These are phyloP conservation scores for Zaprionus inermis DNA, from an alignment of 1,140 invertebrate genomes.

Conservation along the genomic window DNA sequence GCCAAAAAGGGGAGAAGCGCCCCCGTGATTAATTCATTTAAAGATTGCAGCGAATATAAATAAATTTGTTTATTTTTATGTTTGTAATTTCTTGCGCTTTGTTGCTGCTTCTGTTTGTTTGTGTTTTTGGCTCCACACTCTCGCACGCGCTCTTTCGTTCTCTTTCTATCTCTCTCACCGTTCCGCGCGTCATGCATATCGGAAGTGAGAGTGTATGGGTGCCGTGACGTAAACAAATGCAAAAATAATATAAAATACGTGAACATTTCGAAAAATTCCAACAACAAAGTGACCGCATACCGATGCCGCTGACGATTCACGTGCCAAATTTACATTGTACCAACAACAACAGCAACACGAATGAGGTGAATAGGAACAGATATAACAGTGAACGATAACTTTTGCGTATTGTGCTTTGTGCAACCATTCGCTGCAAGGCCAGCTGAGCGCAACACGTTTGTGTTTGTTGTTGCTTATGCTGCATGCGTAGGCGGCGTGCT, in stretches of 20 bases:
- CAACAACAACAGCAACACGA: constrained; percentile 43
- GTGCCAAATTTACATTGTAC: constrained; percentile 58
- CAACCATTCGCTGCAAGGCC: constrained; percentile 65
- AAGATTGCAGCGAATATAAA: constrained; percentile 34
- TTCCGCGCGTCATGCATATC: constrained; percentile 53
- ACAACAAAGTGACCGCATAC: constrained; percentile 36
- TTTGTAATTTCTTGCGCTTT: constrained; percentile 28
- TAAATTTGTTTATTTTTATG: constrained; percentile 33
- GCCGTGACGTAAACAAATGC: constrained; percentile 74
- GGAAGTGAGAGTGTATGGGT: constrained; percentile 25
- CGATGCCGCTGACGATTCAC: constrained; percentile 50
- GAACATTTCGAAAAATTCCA: constrained; percentile 60
- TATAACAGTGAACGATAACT: constrained; percentile 41
- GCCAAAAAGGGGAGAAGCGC: constrained; percentile 26
- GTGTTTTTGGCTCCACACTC: constrained; percentile 46
- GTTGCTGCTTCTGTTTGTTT: constrained; percentile 45
- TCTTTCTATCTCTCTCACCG: constrained; percentile 14
- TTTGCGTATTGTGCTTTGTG: constrained; percentile 62
- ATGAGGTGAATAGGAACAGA: background rate
- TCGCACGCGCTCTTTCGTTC: constrained; percentile 27
- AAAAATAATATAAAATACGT: constrained; percentile 49
- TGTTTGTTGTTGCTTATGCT: constrained; percentile 45
- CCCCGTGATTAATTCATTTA: constrained; percentile 16
- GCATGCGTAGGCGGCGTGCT: constrained; percentile 53
- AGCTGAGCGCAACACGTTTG: constrained; percentile 80